Evolutionary conservation across 2,113 vertebrate species (phyloP), one percentile per base, ranked within the genome.

Genomic region (Harpagus bidentatus): DNA sequence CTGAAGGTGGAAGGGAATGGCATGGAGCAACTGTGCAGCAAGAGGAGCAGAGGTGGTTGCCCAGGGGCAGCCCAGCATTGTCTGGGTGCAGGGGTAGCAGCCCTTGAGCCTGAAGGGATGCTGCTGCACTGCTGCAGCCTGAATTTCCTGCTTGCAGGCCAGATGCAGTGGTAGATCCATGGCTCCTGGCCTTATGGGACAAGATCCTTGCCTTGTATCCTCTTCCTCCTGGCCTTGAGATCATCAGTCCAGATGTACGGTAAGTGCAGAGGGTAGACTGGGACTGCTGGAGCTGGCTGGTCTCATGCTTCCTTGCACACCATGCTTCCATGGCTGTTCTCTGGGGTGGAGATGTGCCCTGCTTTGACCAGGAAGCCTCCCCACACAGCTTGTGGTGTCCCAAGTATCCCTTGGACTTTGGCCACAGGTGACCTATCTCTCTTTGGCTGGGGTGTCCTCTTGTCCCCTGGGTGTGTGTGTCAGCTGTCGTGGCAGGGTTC

Each of bases 81-180:
- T 25, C 40, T 2, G 1, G 4, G 7, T 12, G 20, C 72, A 31
- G 5, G 21, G 22, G 26, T 52, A 61, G 47, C 55, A 52, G 50
- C 4, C 2, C 28, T 80, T 25, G 45, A 58, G 9, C 31, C 16
- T 28, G 36, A 55, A 23, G 66, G 15, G 47, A 5, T 48, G n/a
- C 4, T 66, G 36, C 19, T 43, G 16, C 21, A 7, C 31, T 70
- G 34, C 70, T 82, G n/a, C 53, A 82, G 34, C 76, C 32, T 3
- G 1, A 25, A 34, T 83, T 48, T 88, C 17, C 25, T 6, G 0
- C 47, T 73, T 86, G 36, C 97, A 99, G 99, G n/a, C 96, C 99
- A 0, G 99, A 99, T 38, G 99, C 99, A 8, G 98, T 98, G 73
- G 88, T 99, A 0, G 99, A 99, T 92, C 99, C 99, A 0, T 99